phyloP scores from a whole-genome alignment of 2,797 vertebrate genomes.

The Karalla daura region DNA sequence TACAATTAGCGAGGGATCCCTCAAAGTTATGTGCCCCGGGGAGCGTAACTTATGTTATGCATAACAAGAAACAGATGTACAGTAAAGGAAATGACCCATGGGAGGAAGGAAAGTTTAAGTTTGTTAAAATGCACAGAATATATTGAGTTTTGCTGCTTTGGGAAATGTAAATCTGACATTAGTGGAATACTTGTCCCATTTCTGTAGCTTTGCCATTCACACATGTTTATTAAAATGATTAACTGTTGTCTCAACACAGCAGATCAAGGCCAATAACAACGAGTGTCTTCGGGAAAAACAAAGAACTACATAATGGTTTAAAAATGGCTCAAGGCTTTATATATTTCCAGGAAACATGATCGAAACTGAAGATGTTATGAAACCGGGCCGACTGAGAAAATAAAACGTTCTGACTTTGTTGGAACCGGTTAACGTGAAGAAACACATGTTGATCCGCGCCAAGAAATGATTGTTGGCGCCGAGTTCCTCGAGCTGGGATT shows the following conservation, averaged over 20 bases:
- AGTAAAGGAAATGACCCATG: slow-evolving; percentile 39
- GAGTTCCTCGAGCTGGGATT: slow-evolving; percentile 27
- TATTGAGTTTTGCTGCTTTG: slow-evolving; percentile 3
- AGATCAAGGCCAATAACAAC: not conserved
- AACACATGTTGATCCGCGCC: not conserved
- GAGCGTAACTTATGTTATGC: slow-evolving; percentile 18
- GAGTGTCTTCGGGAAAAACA: not conserved
- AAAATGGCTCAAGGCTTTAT: not conserved
- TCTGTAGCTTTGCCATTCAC: not conserved
- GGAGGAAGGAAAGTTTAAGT: slow-evolving; percentile 12
- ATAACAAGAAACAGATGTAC: slow-evolving; percentile 54
- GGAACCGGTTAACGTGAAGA: slow-evolving; percentile 7
- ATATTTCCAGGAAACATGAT: slow-evolving; percentile 12
- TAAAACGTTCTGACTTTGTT: not conserved
- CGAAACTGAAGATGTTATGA: slow-evolving; percentile 9
- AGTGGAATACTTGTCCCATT: not conserved
- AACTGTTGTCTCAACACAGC: not conserved
- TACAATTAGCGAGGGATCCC: slow-evolving; percentile 19
- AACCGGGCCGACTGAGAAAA: not conserved
- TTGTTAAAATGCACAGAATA: slow-evolving; percentile 3
- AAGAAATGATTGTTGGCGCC: slow-evolving; percentile 32
- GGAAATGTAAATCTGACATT: slow-evolving; percentile 6
- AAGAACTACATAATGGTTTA: not conserved
- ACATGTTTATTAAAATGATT: slow-evolving; percentile 4
- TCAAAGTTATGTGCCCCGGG: slow-evolving; percentile 33